Conservation (phyloP, 2,797 vertebrate genomes). For the Hydrocynus forskahlii region DNA sequence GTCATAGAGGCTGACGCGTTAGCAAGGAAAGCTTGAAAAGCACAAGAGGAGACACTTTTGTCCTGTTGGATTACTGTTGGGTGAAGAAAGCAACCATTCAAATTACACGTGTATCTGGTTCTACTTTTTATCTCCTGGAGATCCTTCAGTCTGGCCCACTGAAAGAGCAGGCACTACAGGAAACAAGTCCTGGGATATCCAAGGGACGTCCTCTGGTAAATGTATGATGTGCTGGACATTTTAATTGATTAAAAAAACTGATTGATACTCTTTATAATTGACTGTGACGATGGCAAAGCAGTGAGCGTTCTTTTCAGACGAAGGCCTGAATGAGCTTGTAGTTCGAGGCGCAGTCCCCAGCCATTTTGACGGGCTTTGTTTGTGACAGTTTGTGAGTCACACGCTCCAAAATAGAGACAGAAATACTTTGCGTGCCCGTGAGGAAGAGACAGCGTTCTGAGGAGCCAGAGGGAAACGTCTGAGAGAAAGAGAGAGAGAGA, state of each 20-base stretch:
- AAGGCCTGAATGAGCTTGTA: conserved; percentile 28
- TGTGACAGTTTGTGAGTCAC: conserved; percentile 62
- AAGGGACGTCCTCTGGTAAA: conserved; percentile 17
- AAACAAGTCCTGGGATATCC: background rate
- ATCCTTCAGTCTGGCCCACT: background rate
- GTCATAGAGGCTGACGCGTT: no score
- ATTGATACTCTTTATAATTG: background rate
- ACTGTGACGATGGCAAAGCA: background rate
- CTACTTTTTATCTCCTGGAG: background rate
- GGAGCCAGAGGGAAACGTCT: conserved; percentile 29
- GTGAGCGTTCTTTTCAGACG: background rate
- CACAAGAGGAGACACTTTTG: background rate
- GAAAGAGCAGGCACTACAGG: background rate
- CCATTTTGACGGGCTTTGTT: conserved; percentile 49
- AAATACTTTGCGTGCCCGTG: conserved; percentile 48
- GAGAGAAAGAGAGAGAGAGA: background rate
- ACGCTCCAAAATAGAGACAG: conserved; percentile 61
- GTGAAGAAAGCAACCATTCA: background rate
- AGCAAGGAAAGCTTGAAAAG: background rate
- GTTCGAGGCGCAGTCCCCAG: background rate
- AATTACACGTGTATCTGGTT: background rate
- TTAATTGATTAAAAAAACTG: background rate
- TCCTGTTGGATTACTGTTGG: background rate
- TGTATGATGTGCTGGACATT: background rate
- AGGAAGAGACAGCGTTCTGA: conserved; percentile 31